These are phyloP conservation scores for Petrosia ficiformis DNA, from an alignment of 37 sponge, comb jelly and placozoan species.

Conservation along the genomic window DNA sequence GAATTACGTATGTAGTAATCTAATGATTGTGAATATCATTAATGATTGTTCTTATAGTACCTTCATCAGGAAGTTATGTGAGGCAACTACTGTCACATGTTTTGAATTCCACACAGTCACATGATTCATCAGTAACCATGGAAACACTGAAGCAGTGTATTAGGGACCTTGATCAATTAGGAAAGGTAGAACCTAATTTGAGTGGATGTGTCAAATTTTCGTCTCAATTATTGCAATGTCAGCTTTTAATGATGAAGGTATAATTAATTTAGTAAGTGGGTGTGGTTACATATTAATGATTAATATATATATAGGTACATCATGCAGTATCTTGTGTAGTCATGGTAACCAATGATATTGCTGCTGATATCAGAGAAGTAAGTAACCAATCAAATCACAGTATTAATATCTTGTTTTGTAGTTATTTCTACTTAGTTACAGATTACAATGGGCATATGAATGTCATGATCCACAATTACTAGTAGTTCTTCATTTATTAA, in stretches of 20 bases:
- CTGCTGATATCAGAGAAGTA: not conserved
- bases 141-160: too few species aligned
- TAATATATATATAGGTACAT: too few species aligned
- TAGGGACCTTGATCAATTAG: too few species aligned
- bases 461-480: slow-evolving; percentile 13
- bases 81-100: too few species aligned
- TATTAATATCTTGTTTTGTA: not conserved
- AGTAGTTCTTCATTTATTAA: slow-evolving; percentile 5
- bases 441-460: slow-evolving; percentile 19
- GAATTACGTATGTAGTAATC: too few species aligned
- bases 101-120: too few species aligned
- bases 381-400: not conserved
- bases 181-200: too few species aligned
- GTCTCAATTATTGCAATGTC: slow-evolving; percentile 54
- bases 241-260: slow-evolving; percentile 39
- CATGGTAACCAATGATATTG: not conserved
- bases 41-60: not conserved
- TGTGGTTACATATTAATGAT: too few species aligned
- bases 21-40: too few species aligned
- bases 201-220: slow-evolving; percentile 32
- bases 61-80: not conserved
- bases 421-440: slow-evolving; percentile 45
- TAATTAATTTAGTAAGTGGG: not conserved
- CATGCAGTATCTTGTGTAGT: too few species aligned
- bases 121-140: too few species aligned